phyloP scores from a whole-genome alignment of 2,888 invertebrate species.

The Agriopis leucophaearia region DNA sequence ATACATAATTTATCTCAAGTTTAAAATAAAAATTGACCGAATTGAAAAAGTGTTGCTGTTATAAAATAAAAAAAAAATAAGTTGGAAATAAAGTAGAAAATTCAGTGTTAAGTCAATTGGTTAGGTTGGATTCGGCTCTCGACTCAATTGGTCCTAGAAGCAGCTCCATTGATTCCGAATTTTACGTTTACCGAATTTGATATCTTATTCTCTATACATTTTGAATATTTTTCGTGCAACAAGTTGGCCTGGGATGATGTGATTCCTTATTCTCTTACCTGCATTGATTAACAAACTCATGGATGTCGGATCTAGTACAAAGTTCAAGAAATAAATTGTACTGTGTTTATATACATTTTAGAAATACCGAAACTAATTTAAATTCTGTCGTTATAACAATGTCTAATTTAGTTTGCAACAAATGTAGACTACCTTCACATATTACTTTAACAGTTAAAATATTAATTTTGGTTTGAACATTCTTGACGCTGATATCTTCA shows the following conservation, averaged over 20 bases:
- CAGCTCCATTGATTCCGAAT: not conserved
- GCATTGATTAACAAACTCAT: too few species aligned
- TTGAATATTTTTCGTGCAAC: not conserved
- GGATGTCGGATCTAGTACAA: too few species aligned
- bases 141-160: not conserved
- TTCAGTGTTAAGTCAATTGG: constrained; percentile 12
- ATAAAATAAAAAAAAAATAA: too few species aligned
- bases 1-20: constrained; percentile 21
- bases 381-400: too few species aligned
- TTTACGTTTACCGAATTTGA: not conserved
- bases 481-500: too few species aligned
- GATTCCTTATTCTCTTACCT: not conserved
- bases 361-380: too few species aligned
- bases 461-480: too few species aligned
- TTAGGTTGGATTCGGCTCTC: constrained; percentile 17
- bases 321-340: too few species aligned
- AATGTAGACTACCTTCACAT: too few species aligned
- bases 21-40: not conserved
- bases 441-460: too few species aligned
- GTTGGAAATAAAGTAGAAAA: constrained; percentile 16
- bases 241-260: not conserved
- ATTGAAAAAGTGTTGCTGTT: constrained; percentile 1
- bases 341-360: too few species aligned
- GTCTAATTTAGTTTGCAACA: too few species aligned
- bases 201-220: not conserved